These are phyloP conservation scores for Medauroidea extradentata DNA, from an alignment of 1,140 invertebrate species.

Conservation along the genomic window DNA sequence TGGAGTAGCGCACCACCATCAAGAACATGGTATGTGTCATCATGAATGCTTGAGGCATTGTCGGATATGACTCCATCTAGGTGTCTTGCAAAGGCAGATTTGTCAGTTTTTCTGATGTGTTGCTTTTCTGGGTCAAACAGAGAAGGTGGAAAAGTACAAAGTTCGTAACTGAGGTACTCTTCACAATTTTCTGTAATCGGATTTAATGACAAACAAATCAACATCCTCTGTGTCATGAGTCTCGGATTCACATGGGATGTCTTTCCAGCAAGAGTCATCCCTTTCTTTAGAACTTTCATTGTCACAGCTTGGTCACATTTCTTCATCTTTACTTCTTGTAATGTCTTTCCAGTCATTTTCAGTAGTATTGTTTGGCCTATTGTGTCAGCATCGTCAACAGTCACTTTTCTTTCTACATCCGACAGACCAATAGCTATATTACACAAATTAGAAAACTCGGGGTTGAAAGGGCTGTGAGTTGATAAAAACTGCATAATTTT, in stretches of 20 bases:
- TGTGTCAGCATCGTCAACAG: no score
- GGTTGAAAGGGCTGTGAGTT: background rate
- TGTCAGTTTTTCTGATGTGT: constrained; percentile 4
- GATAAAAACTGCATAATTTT: background rate
- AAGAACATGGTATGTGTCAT: background rate
- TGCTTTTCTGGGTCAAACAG: constrained; percentile 2
- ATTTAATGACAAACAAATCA: constrained; percentile 1
- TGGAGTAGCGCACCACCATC: constrained; percentile 7
- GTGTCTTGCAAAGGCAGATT: background rate
- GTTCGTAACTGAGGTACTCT: background rate
- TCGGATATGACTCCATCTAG: background rate
- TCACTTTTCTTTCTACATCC: no score
- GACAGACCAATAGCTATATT: no score
- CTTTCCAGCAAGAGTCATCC: background rate
- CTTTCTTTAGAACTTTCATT: constrained; percentile 2
- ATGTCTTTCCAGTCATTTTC: no score
- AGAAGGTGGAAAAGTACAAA: background rate
- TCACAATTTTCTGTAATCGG: background rate
- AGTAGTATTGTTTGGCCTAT: no score
- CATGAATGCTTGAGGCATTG: background rate
- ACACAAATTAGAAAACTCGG: no score
- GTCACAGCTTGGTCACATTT: constrained; percentile 3
- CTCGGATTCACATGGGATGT: background rate
- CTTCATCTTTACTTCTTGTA: background rate
- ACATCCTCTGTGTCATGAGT: background rate